Conservation (phyloP, 1,140 invertebrate genomes). For the Musca domestica region DNA sequence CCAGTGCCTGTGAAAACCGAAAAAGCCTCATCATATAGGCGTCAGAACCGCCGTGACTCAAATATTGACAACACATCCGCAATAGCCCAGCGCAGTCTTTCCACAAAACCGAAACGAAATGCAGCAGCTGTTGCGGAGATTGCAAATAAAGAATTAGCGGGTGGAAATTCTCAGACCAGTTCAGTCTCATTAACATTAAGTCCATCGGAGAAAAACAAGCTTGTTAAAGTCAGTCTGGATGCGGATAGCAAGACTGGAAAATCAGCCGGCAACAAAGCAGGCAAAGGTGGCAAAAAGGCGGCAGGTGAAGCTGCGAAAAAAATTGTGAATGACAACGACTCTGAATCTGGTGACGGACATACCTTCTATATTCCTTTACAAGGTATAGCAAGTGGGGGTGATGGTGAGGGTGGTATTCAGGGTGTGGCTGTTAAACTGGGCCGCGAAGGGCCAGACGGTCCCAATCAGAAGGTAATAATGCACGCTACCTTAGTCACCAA, state of each 20-base stretch:
- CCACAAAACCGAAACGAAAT: constrained; percentile 39
- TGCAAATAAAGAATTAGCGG: constrained; percentile 28
- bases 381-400: constrained; percentile 56
- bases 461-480: constrained; percentile 65
- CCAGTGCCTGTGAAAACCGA: constrained; percentile 41
- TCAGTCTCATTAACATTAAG: constrained; percentile 46
- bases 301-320: constrained; percentile 14
- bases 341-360: constrained; percentile 56
- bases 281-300: constrained; percentile 28
- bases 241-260: constrained; percentile 2
- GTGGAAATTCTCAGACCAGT: constrained; percentile 23
- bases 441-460: constrained; percentile 62
- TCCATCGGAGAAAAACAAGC: constrained; percentile 47
- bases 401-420: constrained; percentile 59
- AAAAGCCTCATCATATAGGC: constrained; percentile 60
- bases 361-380: constrained; percentile 71
- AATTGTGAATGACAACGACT: constrained; percentile 33
- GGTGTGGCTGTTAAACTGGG: constrained; percentile 68
- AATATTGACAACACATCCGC: constrained; percentile 40
- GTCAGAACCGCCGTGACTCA: constrained; percentile 55
- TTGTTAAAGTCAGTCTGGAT: constrained; percentile 31
- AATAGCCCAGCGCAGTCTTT: constrained; percentile 8
- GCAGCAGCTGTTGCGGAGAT: constrained; percentile 43
- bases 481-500: constrained; percentile 68
- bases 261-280: background rate